These are phyloP conservation scores for Nebria ingens DNA, from an alignment of 1,140 invertebrate species.

Conservation along the genomic window DNA sequence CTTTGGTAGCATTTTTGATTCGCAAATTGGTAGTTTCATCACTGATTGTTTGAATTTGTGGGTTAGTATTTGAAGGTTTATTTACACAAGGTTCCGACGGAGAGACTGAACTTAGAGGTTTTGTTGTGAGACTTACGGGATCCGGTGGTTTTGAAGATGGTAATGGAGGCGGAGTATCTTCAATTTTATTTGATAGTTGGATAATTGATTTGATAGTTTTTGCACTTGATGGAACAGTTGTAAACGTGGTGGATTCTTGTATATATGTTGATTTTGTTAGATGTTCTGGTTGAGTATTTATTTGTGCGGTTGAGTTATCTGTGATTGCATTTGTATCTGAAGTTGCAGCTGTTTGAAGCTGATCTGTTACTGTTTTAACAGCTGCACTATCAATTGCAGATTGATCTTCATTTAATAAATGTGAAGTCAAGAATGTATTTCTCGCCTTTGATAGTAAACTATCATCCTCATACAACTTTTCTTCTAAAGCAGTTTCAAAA, in stretches of 20 bases:
- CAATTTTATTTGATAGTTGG: no score
- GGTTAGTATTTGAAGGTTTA: conserved; percentile 22
- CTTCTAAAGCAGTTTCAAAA: conserved; percentile 27
- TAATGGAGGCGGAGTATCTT: no score
- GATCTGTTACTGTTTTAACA: conserved; percentile 10
- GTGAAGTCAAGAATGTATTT: neutral
- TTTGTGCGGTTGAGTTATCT: neutral
- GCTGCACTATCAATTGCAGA: conserved; percentile 13
- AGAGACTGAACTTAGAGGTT: neutral
- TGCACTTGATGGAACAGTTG: neutral
- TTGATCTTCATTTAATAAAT: neutral
- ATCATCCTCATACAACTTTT: neutral
- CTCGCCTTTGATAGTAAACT: neutral
- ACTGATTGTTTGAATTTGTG: conserved; percentile 23
- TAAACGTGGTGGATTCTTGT: no score
- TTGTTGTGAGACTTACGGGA: neutral
- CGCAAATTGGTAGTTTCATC: conserved; percentile 20
- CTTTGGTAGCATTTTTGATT: conserved; percentile 30
- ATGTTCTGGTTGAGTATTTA: no score
- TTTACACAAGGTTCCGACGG: no score
- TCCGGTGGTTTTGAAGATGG: neutral
- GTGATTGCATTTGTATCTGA: neutral
- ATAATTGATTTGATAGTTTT: no score
- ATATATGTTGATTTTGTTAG: no score
- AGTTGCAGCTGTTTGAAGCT: neutral